Evolutionary conservation across 2,888 invertebrate genomes (phyloP), one percentile per base, ranked within the genome.

Genomic region (Melinaea menophilus): DNA sequence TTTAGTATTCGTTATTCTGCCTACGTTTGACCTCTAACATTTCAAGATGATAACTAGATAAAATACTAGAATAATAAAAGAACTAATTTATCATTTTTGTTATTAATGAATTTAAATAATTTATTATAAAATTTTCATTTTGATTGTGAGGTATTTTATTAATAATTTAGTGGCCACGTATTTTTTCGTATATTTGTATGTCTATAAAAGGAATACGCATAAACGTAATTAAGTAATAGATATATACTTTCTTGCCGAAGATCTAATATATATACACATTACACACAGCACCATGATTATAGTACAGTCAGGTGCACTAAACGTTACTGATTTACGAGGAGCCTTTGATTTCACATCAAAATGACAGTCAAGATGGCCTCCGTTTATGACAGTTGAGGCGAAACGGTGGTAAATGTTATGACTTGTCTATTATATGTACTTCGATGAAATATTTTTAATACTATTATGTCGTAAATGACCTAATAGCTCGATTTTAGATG

Each of bases 241-340:
- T 55, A n/a, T n/a, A 46, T 46, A 22, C 47, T 45, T 55, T 55
- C 33, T 33, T 55, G 33, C 3, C n/a, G 2, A 3, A 47, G 55
- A 46, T 47, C 46, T 55, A 22, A 22, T 3, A 57, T 57, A 51
- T 57, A 35, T n/a, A 45, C 31, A 33, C 37, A 56, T 22, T n/a
- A 13, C n/a, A 56, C 4, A 33, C 33, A 57, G 33, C 56, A 57
- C 11, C 4, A 37, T 56, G 45, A 56, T 62, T 67, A 65, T 63
- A 67, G 56, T 67, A 61, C 66, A 62, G 61, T 57, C 62, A 67
- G 67, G 67, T 67, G 67, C 56, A 56, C 67, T 56, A 62, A 65
- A 65, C 55, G 65, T 47, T 61, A 48, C 46, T 46, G 45, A 61
- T 37, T 64, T 64, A 64, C 51, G 51, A 51, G 51, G 22, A 7